These are phyloP conservation scores for Folsomia manolachei DNA, from an alignment of 2,888 invertebrate species.

Conservation along the genomic window DNA sequence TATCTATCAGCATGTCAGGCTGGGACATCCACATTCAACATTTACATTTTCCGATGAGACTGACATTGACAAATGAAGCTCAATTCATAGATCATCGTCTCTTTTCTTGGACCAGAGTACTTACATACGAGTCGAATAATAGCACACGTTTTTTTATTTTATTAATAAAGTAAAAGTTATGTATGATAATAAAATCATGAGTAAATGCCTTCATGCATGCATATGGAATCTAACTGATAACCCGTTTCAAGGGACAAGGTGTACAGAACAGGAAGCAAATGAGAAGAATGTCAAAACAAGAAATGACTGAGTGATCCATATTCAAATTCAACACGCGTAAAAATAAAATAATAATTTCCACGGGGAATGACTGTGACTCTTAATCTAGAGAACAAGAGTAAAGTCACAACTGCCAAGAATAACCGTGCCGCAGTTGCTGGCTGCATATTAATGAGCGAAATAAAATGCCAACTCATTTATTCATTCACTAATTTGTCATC, in stretches of 20 bases:
- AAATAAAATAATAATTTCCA: neutral
- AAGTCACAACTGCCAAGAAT: neutral
- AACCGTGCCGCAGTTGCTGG: too few relatives aligned
- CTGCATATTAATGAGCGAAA: neutral
- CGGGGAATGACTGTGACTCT: neutral
- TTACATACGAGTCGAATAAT: too few relatives aligned
- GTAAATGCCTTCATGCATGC: neutral
- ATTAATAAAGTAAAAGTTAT: constrained; percentile 19
- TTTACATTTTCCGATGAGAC: constrained; percentile 8
- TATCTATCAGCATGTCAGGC: neutral
- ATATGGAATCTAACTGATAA: neutral
- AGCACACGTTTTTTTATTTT: neutral
- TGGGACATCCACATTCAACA: neutral
- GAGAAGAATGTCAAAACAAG: neutral
- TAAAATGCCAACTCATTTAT: constrained; percentile 5
- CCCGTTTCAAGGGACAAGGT: neutral
- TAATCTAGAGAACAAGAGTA: neutral
- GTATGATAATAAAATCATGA: too few relatives aligned
- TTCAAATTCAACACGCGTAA: neutral
- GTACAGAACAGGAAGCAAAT: too few relatives aligned
- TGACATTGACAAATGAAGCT: constrained; percentile 23
- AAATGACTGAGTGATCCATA: neutral
- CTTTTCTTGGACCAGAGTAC: neutral
- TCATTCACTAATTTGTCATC: neutral
- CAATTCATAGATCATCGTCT: too few relatives aligned